These are phyloP conservation scores for Argya squamiceps DNA, from an alignment of 2,797 vertebrate species.

Conservation along the genomic window DNA sequence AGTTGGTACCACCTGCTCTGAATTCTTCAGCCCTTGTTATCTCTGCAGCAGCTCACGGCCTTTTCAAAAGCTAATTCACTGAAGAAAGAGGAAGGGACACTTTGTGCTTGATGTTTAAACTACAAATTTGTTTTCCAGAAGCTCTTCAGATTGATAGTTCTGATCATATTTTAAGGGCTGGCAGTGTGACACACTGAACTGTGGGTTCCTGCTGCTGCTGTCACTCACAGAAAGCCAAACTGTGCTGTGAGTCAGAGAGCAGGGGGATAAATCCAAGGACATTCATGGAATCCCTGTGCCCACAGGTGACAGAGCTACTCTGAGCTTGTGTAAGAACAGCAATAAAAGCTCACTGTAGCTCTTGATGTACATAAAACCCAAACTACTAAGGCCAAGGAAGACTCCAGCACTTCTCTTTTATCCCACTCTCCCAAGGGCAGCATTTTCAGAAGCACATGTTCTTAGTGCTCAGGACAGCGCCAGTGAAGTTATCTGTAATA, in stretches of 20 bases:
- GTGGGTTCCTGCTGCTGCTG: background rate
- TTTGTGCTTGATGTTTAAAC: slow-evolving; percentile 19
- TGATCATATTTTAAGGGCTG: background rate
- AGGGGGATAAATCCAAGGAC: background rate
- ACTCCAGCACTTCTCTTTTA: background rate
- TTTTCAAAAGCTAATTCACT: slow-evolving; percentile 9
- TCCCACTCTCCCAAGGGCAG: background rate
- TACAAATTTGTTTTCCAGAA: slow-evolving; percentile 13
- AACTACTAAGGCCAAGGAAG: background rate
- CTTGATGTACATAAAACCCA: background rate
- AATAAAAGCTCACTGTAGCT: background rate
- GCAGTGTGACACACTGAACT: background rate
- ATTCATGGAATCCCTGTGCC: background rate
- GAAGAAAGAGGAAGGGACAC: background rate
- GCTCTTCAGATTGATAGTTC: background rate
- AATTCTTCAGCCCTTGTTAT: background rate
- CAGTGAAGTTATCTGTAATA: background rate
- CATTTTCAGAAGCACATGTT: background rate
- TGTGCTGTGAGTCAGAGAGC: background rate
- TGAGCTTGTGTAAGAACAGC: background rate
- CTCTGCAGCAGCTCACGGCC: slow-evolving; percentile 43
- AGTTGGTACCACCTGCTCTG: slow-evolving; percentile 30
- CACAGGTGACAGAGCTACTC: background rate
- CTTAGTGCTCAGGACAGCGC: background rate
- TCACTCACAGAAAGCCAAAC: background rate